Evolutionary conservation across 2,888 invertebrate genomes (phyloP).

Genomic region (Ormyrus labotus): DNA sequence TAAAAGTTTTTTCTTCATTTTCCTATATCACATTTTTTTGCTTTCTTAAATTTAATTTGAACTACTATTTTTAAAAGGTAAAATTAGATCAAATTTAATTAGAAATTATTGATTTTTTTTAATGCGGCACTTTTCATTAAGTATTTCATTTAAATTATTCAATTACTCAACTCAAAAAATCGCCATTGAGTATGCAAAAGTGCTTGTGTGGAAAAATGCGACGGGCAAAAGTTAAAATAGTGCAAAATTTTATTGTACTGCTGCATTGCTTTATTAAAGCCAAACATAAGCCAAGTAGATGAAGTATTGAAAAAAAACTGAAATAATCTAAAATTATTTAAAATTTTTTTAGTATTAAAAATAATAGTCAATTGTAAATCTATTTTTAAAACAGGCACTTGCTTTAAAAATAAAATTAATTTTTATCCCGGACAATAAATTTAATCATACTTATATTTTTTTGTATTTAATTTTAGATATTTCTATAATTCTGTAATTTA

Average conservation of each 20-base stretch:
- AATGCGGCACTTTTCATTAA: slow-evolving; percentile 11
- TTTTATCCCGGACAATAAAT: background rate
- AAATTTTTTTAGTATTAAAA: background rate
- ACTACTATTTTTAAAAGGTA: background rate
- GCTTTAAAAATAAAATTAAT: background rate
- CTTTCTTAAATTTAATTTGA: background rate
- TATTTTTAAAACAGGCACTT: no score
- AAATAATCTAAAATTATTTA: slow-evolving; percentile 43
- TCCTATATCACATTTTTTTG: background rate
- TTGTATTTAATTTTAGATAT: slow-evolving; percentile 39
- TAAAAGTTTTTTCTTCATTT: background rate
- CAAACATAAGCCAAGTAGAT: slow-evolving; percentile 42
- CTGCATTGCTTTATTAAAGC: slow-evolving; percentile 48
- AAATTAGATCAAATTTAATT: background rate
- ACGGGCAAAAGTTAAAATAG: slow-evolving; percentile 44
- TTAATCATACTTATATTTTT: background rate
- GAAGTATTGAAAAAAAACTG: slow-evolving; percentile 15
- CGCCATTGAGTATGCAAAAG: slow-evolving; percentile 44
- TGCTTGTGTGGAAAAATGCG: slow-evolving; percentile 49
- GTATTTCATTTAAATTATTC: background rate
- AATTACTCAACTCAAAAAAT: background rate
- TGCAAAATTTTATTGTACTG: slow-evolving; percentile 48
- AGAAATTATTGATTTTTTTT: background rate
- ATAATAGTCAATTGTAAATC: background rate
- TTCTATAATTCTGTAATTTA: slow-evolving; percentile 16